phyloP scores from a whole-genome alignment of 2,113 vertebrate species.

The Cottus gobio region DNA sequence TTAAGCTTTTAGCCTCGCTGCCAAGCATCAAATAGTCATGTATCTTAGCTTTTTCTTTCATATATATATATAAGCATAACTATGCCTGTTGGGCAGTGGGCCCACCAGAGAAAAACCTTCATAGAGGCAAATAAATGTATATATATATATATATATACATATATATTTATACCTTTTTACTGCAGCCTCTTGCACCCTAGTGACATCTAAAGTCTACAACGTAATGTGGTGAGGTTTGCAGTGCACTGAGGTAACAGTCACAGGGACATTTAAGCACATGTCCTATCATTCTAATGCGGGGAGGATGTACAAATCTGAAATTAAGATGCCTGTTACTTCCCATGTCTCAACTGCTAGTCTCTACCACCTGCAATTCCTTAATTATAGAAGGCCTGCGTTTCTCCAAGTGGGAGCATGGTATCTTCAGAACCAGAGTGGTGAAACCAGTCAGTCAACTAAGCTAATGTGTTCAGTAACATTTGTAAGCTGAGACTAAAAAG shows the following conservation, averaged over 20 bases:
- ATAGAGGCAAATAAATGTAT: no score
- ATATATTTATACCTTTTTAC: background rate
- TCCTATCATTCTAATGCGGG: conserved; percentile 20
- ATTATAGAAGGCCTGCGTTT: conserved; percentile 11
- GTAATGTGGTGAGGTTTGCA: background rate
- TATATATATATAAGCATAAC: background rate
- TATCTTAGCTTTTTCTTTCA: background rate
- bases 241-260: background rate
- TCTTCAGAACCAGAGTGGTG: background rate
- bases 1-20: background rate
- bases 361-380: conserved; percentile 21
- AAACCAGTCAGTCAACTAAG: background rate
- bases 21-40: conserved; percentile 3
- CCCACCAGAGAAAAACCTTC: no score
- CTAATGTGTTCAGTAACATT: background rate
- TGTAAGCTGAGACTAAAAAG: background rate
- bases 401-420: background rate
- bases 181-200: background rate
- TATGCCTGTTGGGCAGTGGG: no score
- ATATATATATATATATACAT: background rate
- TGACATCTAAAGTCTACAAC: background rate
- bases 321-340: conserved; percentile 23
- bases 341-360: conserved; percentile 23
- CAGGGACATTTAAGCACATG: conserved; percentile 16
- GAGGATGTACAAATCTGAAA: conserved; percentile 28